Conservation (phyloP, 2,888 invertebrate genomes). For the Dryocosmus kuriphilus region DNA sequence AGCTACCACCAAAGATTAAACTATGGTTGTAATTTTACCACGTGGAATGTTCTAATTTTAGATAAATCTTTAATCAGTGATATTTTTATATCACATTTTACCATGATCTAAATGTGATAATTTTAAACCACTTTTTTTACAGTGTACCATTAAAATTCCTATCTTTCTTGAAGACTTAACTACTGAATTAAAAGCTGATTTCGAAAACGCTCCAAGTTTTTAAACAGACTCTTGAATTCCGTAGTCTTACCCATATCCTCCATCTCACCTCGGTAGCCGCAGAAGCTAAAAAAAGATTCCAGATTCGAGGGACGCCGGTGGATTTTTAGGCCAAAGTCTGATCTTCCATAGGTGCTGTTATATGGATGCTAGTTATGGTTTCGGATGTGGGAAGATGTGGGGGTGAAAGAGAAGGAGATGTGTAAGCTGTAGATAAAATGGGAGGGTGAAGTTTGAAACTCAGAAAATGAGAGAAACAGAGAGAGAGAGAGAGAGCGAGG, state of each 20-base stretch:
- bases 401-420: neutral
- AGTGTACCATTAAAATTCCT: too few species aligned
- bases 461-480: constrained; percentile 49
- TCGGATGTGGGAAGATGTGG: constrained; percentile 6
- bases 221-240: neutral
- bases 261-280: neutral
- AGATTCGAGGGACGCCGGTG: constrained; percentile 18
- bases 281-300: constrained; percentile 31
- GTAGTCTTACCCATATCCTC: constrained; percentile 2
- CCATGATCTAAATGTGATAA: too few species aligned
- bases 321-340: constrained; percentile 10
- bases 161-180: neutral
- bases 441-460: constrained; percentile 21
- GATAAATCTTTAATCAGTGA: too few species aligned
- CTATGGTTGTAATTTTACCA: too few species aligned
- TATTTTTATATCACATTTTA: too few species aligned
- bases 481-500: constrained; percentile 45
- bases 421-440: constrained; percentile 14
- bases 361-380: constrained; percentile 27
- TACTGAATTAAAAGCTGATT: neutral
- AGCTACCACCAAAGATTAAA: too few species aligned
- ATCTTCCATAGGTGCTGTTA: constrained; percentile 17
- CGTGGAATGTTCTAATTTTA: too few species aligned
- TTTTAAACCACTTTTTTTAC: too few species aligned
- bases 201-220: neutral